A percentile compares a stretch with the other conserved stretches of the same genome.
Evolutionary conservation across 92 coral and sea anemone species (phyloP).

Genomic region (Epizoanthus ramosus): DNA sequence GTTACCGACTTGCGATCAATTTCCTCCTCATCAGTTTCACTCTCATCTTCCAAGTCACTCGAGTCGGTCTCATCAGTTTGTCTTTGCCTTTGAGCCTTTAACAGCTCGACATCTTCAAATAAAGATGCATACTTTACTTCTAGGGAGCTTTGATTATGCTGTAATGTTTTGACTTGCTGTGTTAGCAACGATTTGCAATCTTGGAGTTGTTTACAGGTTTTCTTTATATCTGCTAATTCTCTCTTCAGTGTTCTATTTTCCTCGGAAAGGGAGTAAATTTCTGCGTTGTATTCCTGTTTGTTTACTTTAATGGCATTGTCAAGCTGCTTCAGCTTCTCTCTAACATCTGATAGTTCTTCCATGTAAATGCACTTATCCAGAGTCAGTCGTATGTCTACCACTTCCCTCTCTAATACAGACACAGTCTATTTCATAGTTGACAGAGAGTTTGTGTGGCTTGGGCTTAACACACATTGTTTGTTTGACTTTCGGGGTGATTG

Average conservation of each 20-base stretch:
- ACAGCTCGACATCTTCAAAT: not conserved
- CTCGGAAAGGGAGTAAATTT: slow-evolving; percentile 1
- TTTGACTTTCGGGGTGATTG: not conserved
- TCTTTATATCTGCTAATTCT: slow-evolving; percentile 12
- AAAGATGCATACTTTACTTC: not conserved
- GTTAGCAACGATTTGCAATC: not conserved
- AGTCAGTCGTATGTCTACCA: slow-evolving; percentile 5
- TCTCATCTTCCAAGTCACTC: not conserved
- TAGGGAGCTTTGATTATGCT: not conserved
- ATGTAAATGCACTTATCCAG: not conserved
- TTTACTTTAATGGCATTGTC: not conserved
- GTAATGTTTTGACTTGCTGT: slow-evolving; percentile 5
- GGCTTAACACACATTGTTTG: not conserved
- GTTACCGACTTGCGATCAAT: too few species aligned
- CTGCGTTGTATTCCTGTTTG: not conserved
- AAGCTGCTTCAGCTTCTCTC: slow-evolving; percentile 2
- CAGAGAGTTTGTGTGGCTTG: not conserved
- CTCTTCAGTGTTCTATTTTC: not conserved
- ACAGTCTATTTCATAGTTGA: slow-evolving; percentile 8
- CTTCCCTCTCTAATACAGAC: not conserved
- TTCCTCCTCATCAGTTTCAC: not conserved
- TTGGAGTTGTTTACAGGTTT: not conserved
- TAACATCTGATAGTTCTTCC: slow-evolving; percentile 1
- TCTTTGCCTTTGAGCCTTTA: not conserved
- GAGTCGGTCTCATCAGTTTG: slow-evolving; percentile 4